Percentiles rank a stretch among this genome's conserved stretches.
These are phyloP conservation scores for Tinamus major DNA, from an alignment of 2,797 vertebrate species.

Conservation along the genomic window DNA sequence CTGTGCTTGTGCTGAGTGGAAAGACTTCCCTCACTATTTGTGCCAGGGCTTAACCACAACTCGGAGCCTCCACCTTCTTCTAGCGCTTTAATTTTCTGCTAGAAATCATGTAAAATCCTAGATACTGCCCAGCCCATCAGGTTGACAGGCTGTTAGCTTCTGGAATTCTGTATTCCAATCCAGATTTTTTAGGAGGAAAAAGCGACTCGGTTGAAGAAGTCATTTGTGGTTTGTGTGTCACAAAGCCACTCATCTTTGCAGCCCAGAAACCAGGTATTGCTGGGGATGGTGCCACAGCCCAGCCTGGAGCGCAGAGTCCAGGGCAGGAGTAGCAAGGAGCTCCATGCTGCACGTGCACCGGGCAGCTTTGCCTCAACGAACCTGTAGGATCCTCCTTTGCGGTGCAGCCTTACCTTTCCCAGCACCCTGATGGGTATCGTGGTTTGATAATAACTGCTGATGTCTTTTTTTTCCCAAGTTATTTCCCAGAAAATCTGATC, in stretches of 20 bases:
- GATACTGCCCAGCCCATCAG: neutral
- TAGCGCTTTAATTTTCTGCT: neutral
- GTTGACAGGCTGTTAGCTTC: neutral
- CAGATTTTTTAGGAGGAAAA: conserved; percentile 4
- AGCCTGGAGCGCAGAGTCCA: neutral
- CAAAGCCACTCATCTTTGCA: neutral
- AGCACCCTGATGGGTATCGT: too few relatives aligned
- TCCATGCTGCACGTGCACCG: neutral
- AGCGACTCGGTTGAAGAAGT: neutral
- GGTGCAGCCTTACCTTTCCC: neutral
- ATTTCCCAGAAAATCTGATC: neutral
- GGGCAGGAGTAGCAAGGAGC: neutral
- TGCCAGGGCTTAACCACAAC: neutral
- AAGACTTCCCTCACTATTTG: neutral
- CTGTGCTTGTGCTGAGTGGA: accelerated
- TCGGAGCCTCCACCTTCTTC: neutral
- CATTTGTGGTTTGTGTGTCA: neutral
- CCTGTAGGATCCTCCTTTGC: neutral
- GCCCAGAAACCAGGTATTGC: neutral
- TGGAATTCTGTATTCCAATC: neutral
- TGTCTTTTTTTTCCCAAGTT: neutral
- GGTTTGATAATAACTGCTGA: neutral
- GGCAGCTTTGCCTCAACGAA: neutral
- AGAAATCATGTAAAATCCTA: neutral
- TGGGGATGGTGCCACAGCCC: neutral